phyloP scores from a whole-genome alignment of 1,140 invertebrate species.

The Nebria ingens region DNA sequence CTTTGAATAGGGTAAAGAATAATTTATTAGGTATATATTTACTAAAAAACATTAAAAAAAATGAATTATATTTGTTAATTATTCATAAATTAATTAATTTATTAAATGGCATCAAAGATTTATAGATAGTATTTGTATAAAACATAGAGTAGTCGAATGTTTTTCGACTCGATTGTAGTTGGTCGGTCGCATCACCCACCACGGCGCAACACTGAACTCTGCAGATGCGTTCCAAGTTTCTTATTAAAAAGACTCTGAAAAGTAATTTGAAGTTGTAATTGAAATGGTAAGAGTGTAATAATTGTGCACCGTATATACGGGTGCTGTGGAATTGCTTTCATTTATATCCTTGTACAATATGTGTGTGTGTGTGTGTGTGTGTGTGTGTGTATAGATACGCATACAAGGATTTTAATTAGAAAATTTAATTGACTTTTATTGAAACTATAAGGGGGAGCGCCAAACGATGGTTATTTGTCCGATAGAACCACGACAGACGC shows the following conservation, averaged over 20 bases:
- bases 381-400: too few relatives aligned
- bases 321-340: conserved; percentile 24
- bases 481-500: too few relatives aligned
- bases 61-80: too few relatives aligned
- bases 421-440: conserved; percentile 33
- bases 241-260: conserved; percentile 28
- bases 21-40: too few relatives aligned
- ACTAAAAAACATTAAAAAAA: too few relatives aligned
- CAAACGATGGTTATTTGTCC: too few relatives aligned
- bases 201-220: conserved; percentile 13
- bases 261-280: conserved; percentile 31
- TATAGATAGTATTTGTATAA: too few relatives aligned
- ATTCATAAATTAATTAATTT: too few relatives aligned
- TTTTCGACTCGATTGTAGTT: neutral
- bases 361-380: too few relatives aligned
- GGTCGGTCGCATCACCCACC: neutral
- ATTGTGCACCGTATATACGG: conserved; percentile 21
- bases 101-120: too few relatives aligned
- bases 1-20: too few relatives aligned
- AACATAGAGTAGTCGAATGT: neutral
- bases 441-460: conserved; percentile 13
- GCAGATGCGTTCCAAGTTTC: conserved; percentile 25
- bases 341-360: conserved; percentile 24
- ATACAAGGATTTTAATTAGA: conserved; percentile 32
- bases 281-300: conserved; percentile 32